These are phyloP conservation scores for Antheraea yamamai DNA, from an alignment of 2,888 invertebrate species.

Conservation along the genomic window DNA sequence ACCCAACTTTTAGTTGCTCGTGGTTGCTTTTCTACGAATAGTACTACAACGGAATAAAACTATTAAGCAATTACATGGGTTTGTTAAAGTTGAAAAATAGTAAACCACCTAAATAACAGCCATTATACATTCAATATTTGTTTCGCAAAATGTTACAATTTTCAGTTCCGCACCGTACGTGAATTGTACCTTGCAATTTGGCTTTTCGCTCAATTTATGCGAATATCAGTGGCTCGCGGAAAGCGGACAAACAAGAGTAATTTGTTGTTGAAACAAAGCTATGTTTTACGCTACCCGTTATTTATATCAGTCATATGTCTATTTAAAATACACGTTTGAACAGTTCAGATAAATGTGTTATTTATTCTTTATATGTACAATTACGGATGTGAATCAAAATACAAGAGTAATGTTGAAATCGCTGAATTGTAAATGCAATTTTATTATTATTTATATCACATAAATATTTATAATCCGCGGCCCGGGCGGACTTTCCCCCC, in stretches of 20 bases:
- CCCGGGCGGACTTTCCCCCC: too few species aligned
- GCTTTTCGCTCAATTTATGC: constrained; percentile 76
- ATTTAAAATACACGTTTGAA: constrained; percentile 23
- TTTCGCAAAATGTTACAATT: constrained; percentile 70
- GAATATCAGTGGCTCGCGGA: constrained; percentile 70
- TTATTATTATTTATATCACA: neutral
- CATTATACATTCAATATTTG: constrained; percentile 64
- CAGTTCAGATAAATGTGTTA: constrained; percentile 42
- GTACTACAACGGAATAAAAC: constrained; percentile 31
- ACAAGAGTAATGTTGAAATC: neutral
- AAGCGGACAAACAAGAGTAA: constrained; percentile 75
- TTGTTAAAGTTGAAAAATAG: constrained; percentile 50
- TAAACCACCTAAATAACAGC: constrained; percentile 55
- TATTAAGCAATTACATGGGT: constrained; percentile 44
- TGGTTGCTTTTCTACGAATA: constrained; percentile 42
- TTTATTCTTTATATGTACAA: constrained; percentile 22
- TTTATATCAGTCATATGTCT: constrained; percentile 65
- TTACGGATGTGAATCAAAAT: neutral
- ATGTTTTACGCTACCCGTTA: constrained; percentile 68
- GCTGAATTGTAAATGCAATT: neutral
- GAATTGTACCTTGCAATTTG: constrained; percentile 75
- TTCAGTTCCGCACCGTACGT: constrained; percentile 71
- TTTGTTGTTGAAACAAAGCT: constrained; percentile 68
- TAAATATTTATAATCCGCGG: neutral
- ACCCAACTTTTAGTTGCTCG: constrained; percentile 48